These are phyloP conservation scores for Parambassis ranga DNA, from an alignment of 2,797 vertebrate genomes.

Conservation along the genomic window DNA sequence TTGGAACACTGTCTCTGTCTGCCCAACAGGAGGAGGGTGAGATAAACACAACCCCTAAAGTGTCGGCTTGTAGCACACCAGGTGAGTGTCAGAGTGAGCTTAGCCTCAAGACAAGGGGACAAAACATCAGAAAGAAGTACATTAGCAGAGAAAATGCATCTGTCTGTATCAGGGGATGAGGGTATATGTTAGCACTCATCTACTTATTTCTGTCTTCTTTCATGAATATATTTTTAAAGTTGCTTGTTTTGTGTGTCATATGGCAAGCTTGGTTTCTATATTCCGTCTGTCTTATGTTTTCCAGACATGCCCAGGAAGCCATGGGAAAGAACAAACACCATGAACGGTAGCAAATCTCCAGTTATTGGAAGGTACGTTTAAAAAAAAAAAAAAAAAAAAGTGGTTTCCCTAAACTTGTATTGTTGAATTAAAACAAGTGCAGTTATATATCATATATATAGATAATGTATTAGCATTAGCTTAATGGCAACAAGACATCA, in stretches of 20 bases:
- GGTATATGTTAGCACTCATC: background rate
- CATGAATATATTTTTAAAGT: background rate
- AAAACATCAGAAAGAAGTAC: background rate
- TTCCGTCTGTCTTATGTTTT: background rate
- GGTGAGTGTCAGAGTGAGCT: conserved; percentile 78
- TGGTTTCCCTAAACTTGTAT: too few relatives aligned
- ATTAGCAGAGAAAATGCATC: conserved; percentile 5
- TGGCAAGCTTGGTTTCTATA: background rate
- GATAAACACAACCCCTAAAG: conserved; percentile 84
- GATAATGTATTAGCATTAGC: background rate
- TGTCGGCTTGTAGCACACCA: conserved; percentile 93
- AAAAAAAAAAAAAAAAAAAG: too few relatives aligned
- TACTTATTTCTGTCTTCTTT: background rate
- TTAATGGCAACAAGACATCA: conserved; percentile 10
- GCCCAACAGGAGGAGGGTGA: conserved; percentile 89
- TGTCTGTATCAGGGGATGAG: background rate
- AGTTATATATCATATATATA: background rate
- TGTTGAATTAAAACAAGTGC: too few relatives aligned
- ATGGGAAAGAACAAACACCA: conserved; percentile 95
- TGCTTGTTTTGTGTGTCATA: background rate
- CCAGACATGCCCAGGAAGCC: conserved; percentile 94
- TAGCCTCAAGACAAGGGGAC: background rate
- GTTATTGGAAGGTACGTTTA: conserved; percentile 98
- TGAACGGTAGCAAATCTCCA: conserved; percentile 99
- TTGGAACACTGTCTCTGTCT: conserved; percentile 27